Conservation (phyloP, 2,888 invertebrate genomes). For the Sabellastarte sp. region DNA sequence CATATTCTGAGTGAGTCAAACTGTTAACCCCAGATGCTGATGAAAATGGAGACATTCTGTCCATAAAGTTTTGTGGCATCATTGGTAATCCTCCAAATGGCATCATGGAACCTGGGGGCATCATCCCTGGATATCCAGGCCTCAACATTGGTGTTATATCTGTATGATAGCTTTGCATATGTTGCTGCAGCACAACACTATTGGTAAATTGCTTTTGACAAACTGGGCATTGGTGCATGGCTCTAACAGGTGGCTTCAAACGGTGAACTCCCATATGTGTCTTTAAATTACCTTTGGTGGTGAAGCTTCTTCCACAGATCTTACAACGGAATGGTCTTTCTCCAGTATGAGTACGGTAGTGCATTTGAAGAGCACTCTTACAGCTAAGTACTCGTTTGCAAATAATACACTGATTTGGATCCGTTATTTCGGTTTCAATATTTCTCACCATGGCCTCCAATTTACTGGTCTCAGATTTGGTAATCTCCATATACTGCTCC, state of each 20-base stretch:
- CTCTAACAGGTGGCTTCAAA: slow-evolving; percentile 79
- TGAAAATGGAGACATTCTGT: no score
- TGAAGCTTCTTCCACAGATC: slow-evolving; percentile 77
- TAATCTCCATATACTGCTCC: slow-evolving; percentile 77
- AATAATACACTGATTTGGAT: slow-evolving; percentile 97
- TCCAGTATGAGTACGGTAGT: slow-evolving; percentile 68
- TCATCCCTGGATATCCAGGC: background rate
- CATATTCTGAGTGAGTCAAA: no score
- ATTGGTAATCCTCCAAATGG: background rate
- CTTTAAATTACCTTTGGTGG: slow-evolving; percentile 98
- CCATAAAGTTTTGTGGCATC: no score
- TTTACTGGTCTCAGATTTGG: slow-evolving; percentile 94
- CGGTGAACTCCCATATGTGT: slow-evolving; percentile 99
- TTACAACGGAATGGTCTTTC: slow-evolving; percentile 57
- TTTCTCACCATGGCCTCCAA: slow-evolving; percentile 94
- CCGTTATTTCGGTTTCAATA: slow-evolving; percentile 66
- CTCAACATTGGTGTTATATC: background rate
- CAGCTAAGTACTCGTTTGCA: slow-evolving; percentile 94
- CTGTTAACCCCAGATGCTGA: no score
- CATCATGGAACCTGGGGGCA: background rate
- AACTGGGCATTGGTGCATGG: slow-evolving; percentile 80
- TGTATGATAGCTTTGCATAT: slow-evolving; percentile 76
- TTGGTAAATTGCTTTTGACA: slow-evolving; percentile 97
- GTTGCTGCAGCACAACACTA: slow-evolving; percentile 87
- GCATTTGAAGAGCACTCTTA: slow-evolving; percentile 96